Conservation (phyloP, 2,797 vertebrate species). For the Dryobates pubescens region DNA sequence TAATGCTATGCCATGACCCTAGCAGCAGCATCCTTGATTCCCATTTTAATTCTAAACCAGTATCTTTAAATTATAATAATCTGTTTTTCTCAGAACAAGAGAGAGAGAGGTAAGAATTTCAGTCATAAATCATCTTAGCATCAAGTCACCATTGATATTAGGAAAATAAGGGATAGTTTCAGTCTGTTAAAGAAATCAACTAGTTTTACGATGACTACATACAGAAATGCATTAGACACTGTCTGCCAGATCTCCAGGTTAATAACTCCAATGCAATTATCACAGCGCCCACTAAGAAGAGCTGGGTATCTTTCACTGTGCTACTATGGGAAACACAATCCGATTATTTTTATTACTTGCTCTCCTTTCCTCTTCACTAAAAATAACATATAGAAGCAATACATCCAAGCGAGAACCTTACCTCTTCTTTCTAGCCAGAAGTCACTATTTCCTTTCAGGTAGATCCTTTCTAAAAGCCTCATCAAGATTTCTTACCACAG, state of each 20-base stretch:
- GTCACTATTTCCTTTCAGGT: not conserved
- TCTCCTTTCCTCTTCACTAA: not conserved
- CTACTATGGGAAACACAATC: not conserved
- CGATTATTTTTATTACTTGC: not conserved
- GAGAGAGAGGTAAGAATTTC: not conserved
- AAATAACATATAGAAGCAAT: not conserved
- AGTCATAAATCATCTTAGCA: not conserved
- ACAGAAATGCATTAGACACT: not conserved
- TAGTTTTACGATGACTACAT: not conserved
- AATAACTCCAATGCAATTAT: not conserved
- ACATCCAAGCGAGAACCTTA: slow-evolving; percentile 1
- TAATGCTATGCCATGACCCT: not conserved
- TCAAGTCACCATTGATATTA: not conserved
- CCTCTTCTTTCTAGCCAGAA: slow-evolving; percentile 8
- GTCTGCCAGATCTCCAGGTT: not conserved
- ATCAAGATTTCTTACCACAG: not conserved
- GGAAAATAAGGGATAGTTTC: not conserved
- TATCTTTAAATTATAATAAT: not conserved
- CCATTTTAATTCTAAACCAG: not conserved
- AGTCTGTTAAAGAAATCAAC: not conserved
- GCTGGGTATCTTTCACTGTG: not conserved
- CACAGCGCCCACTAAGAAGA: not conserved
- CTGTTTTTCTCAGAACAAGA: not conserved
- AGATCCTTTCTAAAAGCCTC: not conserved
- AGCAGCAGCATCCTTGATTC: not conserved